Base-by-base conservation (phyloP, 2,113 vertebrate genomes). In the Trichomycterus rosablanca region DNA sequence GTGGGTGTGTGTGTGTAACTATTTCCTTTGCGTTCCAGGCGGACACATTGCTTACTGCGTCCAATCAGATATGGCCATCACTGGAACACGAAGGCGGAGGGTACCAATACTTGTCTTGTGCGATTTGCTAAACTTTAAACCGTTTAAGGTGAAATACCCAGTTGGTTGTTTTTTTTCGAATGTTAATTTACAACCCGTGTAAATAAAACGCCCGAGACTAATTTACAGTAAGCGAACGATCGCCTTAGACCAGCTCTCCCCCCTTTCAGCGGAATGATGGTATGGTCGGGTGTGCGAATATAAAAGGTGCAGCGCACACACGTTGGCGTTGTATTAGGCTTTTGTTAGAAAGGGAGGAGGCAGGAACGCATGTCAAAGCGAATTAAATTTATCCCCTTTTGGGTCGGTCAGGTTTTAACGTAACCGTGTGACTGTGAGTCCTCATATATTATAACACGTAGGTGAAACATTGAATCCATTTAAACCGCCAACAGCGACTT, bases 21-120 rank as follows among this genome's bases (percentile, higher is more conserved):
- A n/a, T n/a, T n/a, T n/a, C n/a, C n/a, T n/a, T 58, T 61, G 45
- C 53, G 48, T 46, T 42, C 49, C 51, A 62, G 61, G 35, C 64
- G 54, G 49, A 64, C 56, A 51, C 66, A 45, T 45, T 55, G 46
- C 59, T 59, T 49, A 16, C 15, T 16, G 2, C 20, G 55, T 40
- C 71, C 68, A 78, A 75, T 72, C 66, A 68, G 46, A 52, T 26
- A 8, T 44, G 43, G 39, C 42, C 56, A 15, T 49, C 53, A 54
- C 43, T 53, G 67, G 61, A 61, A 56, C 46, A 59, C 46, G 54
- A 67, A 42, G 22, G 39, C 26, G 54, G 71, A 19, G 30, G 5
- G 16, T 56, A 64, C 71, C 66, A 66, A 51, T n/a, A n/a, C n/a
- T n/a, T n/a, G n/a, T n/a, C n/a, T n/a, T n/a, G n/a, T n/a, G n/a